A percentile compares a stretch with the other conserved stretches of the same genome.
Evolutionary conservation across 1,140 invertebrate genomes (phyloP).

Genomic region (Rhagoletis zephyria): DNA sequence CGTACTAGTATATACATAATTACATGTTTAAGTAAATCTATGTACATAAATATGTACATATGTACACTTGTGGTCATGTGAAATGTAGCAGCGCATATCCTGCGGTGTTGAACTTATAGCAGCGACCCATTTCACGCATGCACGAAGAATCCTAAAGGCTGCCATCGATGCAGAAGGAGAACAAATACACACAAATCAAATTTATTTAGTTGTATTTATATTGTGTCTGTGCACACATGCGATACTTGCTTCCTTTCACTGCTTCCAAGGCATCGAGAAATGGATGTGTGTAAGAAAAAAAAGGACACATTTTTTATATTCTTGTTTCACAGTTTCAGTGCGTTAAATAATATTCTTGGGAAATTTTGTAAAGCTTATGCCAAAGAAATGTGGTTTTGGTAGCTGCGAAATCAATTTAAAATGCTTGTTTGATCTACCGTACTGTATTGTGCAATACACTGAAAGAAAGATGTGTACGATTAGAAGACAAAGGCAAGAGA

Average conservation of each 20-base stretch:
- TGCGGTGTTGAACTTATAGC: constrained; percentile 25
- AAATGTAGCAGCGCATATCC: neutral
- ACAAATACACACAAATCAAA: neutral
- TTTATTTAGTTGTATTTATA: constrained; percentile 23
- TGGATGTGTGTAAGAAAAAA: neutral
- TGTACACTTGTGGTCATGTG: neutral
- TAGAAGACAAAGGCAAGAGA: too few relatives aligned
- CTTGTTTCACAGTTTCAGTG: neutral
- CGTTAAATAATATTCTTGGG: neutral
- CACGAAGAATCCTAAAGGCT: neutral
- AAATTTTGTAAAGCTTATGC: neutral
- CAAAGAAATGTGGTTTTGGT: neutral
- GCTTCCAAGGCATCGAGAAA: neutral
- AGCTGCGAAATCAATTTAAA: neutral
- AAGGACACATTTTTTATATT: neutral
- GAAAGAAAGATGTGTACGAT: too few relatives aligned
- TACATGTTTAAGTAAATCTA: neutral
- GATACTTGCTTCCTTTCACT: neutral
- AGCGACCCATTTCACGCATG: constrained; percentile 34
- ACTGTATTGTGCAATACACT: too few relatives aligned
- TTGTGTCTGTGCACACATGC: constrained; percentile 36
- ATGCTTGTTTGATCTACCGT: neutral
- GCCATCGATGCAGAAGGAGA: neutral
- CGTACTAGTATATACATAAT: too few relatives aligned
- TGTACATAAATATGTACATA: neutral